Percentiles rank a stretch among this genome's conserved stretches.
Conservation (phyloP, 2,888 invertebrate genomes). For the Diadegma fenestrale region DNA sequence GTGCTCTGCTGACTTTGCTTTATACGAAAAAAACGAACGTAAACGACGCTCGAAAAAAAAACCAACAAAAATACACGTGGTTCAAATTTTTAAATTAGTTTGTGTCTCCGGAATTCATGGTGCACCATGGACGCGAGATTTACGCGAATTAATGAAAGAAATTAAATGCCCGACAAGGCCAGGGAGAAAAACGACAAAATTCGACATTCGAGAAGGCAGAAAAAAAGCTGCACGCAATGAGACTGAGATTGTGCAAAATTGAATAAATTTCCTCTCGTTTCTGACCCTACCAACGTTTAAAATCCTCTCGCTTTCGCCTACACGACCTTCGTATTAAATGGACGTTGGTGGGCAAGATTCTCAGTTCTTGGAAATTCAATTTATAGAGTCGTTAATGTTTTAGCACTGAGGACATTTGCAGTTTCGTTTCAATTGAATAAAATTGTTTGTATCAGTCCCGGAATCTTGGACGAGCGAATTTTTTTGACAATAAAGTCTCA, state of each 20-base stretch:
- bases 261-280: slow-evolving; percentile 66
- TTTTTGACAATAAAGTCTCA: not conserved
- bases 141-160: not conserved
- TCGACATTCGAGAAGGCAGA: slow-evolving; percentile 44
- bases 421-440: slow-evolving; percentile 4
- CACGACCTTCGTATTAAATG: slow-evolving; percentile 82
- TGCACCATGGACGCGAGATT: not conserved
- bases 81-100: not conserved
- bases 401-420: not conserved
- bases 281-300: slow-evolving; percentile 57
- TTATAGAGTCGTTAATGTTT: slow-evolving; percentile 21
- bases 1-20: slow-evolving; percentile 28
- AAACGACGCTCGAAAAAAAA: not conserved
- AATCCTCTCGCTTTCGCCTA: slow-evolving; percentile 71
- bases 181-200: slow-evolving; percentile 11
- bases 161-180: not conserved
- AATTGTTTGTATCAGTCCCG: not conserved
- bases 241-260: slow-evolving; percentile 72
- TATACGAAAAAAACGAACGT: not conserved
- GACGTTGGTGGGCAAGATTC: slow-evolving; percentile 75
- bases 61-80: not conserved
- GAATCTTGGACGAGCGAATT: not conserved
- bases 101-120: not conserved
- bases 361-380: slow-evolving; percentile 62
- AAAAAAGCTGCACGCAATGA: slow-evolving; percentile 71